These are phyloP conservation scores for Blera fallax DNA, from an alignment of 2,888 invertebrate genomes.

Conservation along the genomic window DNA sequence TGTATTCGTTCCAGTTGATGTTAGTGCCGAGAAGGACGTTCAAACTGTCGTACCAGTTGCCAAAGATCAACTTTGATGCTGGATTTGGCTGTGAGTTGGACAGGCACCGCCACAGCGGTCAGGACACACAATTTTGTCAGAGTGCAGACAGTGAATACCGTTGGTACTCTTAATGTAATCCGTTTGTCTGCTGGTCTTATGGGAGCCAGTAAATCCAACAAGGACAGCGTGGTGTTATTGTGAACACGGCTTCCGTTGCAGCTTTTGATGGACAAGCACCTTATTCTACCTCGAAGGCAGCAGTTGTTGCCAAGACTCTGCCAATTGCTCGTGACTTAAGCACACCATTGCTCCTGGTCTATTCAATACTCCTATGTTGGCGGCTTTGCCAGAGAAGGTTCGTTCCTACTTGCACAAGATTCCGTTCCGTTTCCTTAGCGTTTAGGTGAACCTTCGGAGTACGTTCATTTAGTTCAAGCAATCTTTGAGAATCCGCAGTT, in stretches of 20 bases:
- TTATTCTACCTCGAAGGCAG: constrained; percentile 96
- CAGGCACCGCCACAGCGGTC: constrained; percentile 93
- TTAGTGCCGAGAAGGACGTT: constrained; percentile 92
- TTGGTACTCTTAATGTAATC: constrained; percentile 97
- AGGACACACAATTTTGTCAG: constrained; percentile 92
- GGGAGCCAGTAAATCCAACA: constrained; percentile 90
- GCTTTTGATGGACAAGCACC: constrained; percentile 98
- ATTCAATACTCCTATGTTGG: constrained; percentile 93
- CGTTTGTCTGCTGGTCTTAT: constrained; percentile 92
- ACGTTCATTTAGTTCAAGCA: constrained; percentile 91
- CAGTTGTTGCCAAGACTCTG: constrained; percentile 96
- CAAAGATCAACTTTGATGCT: constrained; percentile 92
- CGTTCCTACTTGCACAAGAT: constrained; percentile 88
- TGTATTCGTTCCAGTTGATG: constrained; percentile 92
- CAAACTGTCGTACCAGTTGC: constrained; percentile 86
- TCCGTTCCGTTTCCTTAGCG: constrained; percentile 93
- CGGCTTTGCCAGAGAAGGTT: constrained; percentile 91
- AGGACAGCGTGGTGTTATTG: constrained; percentile 94
- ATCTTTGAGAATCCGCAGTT: constrained; percentile 94
- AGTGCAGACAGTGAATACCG: constrained; percentile 91
- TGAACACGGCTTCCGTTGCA: constrained; percentile 97
- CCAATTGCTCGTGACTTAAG: constrained; percentile 96
- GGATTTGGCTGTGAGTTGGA: constrained; percentile 96
- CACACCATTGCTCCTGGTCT: constrained; percentile 91
- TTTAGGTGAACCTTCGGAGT: constrained; percentile 93